Base-by-base conservation (phyloP, 2,888 invertebrate genomes). In the Drosophila quinaria region DNA sequence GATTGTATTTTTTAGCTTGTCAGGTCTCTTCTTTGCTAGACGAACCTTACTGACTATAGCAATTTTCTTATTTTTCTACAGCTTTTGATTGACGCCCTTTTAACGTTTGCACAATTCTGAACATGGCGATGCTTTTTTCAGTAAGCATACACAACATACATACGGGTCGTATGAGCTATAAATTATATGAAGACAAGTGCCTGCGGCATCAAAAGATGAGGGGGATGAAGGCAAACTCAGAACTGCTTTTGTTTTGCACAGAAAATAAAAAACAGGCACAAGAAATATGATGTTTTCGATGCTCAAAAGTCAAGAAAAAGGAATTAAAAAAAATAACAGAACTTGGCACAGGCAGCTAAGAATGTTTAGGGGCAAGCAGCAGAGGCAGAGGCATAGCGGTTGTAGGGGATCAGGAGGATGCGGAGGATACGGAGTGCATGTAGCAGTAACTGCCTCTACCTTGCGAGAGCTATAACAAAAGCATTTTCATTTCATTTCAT, bases 81-180 rank as follows among this genome's bases (percentile, higher is more conserved):
- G 41, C 69, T 60, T 76, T 86, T 91, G 91, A 91, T 90, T 90
- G 90, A 91, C 89, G 87, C 76, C 67, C 79, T 83, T 90, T 87
- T 86, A 84, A 86, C 88, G 76, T 76, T 81, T 77, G 47, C 79
- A 87, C 78, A 85, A 74, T 83, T 85, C 69, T 70, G 42, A 55
- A 55, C 62, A 69, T 65, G 37, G 41, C 39, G 39, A 52, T 63
- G 51, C 35, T 63, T 69, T 70, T 74, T 68, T 65, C 58, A 71
- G 64, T 62, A 47, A 68, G 41, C 56, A 33, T 49, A 49, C 33
- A 46, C 44, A 70, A 25, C n/a, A 33, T 39, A 44, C 66, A 70
- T 60, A 74, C 61, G 58, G 42, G 33, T 63, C 79, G 79, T 74
- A 76, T 81, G 85, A 62, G 78, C 74, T 66, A 87, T 87, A 87